Evolutionary conservation across 2,888 invertebrate genomes (phyloP).

Genomic region (Acleris holmiana): DNA sequence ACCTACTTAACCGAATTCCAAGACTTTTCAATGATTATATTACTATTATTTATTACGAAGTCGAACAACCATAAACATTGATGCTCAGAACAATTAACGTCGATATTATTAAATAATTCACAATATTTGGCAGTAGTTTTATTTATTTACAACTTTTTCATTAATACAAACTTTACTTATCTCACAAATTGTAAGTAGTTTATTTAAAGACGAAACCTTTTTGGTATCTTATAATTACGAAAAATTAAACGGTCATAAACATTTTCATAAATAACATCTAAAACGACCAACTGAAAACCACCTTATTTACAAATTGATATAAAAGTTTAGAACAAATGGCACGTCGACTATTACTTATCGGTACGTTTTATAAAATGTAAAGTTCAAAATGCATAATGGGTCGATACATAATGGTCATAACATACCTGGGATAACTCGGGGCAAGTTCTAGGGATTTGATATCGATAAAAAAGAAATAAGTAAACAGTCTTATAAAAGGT

Average conservation of each 20-base stretch:
- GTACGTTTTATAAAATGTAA: too few relatives aligned
- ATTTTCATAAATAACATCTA: slow-evolving; percentile 18
- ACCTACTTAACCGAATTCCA: slow-evolving; percentile 8
- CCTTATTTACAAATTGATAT: slow-evolving; percentile 10
- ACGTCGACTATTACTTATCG: too few relatives aligned
- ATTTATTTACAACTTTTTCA: slow-evolving; percentile 31
- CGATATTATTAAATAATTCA: slow-evolving; percentile 7
- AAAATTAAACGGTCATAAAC: slow-evolving; percentile 24
- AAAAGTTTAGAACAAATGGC: slow-evolving; percentile 19
- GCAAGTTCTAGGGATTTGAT: too few relatives aligned
- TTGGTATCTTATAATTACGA: neutral
- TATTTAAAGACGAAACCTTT: slow-evolving; percentile 20
- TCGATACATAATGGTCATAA: too few relatives aligned
- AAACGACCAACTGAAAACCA: neutral
- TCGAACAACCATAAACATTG: slow-evolving; percentile 3
- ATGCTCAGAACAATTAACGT: neutral
- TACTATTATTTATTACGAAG: slow-evolving; percentile 1
- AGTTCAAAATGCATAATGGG: too few relatives aligned
- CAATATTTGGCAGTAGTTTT: slow-evolving; percentile 29
- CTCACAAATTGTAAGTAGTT: neutral
- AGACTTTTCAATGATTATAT: neutral
- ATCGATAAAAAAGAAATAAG: too few relatives aligned
- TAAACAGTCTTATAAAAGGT: too few relatives aligned
- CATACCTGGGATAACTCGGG: too few relatives aligned
- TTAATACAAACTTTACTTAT: slow-evolving; percentile 11